Conservation (phyloP, 2,888 invertebrate genomes). For the Ligdia adustata region DNA sequence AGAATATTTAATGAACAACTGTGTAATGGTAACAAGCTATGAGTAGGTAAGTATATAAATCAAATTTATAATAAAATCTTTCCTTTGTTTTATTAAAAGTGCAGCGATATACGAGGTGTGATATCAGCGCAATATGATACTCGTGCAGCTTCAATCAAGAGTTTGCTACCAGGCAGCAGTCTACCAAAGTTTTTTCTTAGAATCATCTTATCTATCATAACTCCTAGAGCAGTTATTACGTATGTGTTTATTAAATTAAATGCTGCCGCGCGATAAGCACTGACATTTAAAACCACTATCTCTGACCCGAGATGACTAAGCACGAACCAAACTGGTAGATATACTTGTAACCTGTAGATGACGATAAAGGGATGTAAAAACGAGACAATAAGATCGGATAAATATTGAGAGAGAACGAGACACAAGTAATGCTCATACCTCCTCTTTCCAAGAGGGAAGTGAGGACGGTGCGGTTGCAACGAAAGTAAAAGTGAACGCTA, state of each 20-base stretch:
- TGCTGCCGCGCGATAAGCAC: slow-evolving; percentile 47
- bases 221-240: too few species aligned
- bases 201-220: too few species aligned
- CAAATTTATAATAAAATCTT: too few species aligned
- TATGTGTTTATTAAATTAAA: slow-evolving; percentile 36
- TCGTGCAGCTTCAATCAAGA: too few species aligned
- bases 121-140: too few species aligned
- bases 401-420: slow-evolving; percentile 51
- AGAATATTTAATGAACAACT: slow-evolving; percentile 27
- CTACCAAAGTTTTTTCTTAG: too few species aligned
- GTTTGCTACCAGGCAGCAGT: too few species aligned
- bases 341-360: slow-evolving; percentile 47
- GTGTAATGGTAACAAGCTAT: too few species aligned
- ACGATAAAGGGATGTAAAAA: slow-evolving; percentile 53
- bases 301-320: slow-evolving; percentile 73
- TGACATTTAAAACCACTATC: slow-evolving; percentile 71
- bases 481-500: slow-evolving; percentile 77
- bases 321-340: slow-evolving; percentile 70
- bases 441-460: slow-evolving; percentile 63
- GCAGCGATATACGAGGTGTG: too few species aligned
- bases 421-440: slow-evolving; percentile 45
- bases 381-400: slow-evolving; percentile 42
- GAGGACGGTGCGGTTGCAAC: slow-evolving; percentile 59
- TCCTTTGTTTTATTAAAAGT: too few species aligned
- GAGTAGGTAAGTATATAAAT: too few species aligned